Percentiles rank a stretch among this genome's conserved stretches.
These are phyloP conservation scores for Pogonognathellus flavescens DNA, from an alignment of 1,140 invertebrate genomes.

Conservation along the genomic window DNA sequence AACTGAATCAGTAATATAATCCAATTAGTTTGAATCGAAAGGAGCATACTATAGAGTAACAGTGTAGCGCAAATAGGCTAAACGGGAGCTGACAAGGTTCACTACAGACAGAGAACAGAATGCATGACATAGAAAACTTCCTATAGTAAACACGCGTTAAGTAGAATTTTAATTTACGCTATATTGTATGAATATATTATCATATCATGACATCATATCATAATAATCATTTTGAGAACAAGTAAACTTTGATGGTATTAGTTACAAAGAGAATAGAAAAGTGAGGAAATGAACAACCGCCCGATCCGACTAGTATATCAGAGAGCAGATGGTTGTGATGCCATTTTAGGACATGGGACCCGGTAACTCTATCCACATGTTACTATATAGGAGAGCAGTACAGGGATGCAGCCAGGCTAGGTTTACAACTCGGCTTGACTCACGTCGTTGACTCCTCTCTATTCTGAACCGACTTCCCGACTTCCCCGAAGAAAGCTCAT, in stretches of 20 bases:
- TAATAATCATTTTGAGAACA: neutral
- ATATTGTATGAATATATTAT: too few relatives aligned
- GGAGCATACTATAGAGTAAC: too few relatives aligned
- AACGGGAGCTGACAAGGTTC: too few relatives aligned
- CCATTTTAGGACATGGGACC: conserved; percentile 77
- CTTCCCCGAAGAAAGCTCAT: conserved; percentile 46
- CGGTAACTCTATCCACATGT: conserved; percentile 66
- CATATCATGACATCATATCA: too few relatives aligned
- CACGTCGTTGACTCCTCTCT: conserved; percentile 10
- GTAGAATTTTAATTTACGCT: too few relatives aligned
- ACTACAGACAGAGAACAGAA: too few relatives aligned
- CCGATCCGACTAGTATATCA: conserved; percentile 43
- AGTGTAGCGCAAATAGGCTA: too few relatives aligned
- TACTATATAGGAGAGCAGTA: neutral
- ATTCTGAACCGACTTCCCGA: neutral
- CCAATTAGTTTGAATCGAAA: too few relatives aligned
- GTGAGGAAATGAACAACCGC: conserved; percentile 20
- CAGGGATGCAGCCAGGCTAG: conserved; percentile 53
- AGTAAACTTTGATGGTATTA: neutral
- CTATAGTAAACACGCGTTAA: too few relatives aligned
- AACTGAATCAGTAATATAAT: too few relatives aligned
- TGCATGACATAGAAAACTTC: too few relatives aligned
- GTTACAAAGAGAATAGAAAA: conserved; percentile 68
- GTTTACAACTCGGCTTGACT: conserved; percentile 22
- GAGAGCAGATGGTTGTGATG: conserved; percentile 69